Evolutionary conservation across 2,888 invertebrate species (phyloP), one percentile per base, ranked within the genome.

Genomic region (Agrotis segetum): DNA sequence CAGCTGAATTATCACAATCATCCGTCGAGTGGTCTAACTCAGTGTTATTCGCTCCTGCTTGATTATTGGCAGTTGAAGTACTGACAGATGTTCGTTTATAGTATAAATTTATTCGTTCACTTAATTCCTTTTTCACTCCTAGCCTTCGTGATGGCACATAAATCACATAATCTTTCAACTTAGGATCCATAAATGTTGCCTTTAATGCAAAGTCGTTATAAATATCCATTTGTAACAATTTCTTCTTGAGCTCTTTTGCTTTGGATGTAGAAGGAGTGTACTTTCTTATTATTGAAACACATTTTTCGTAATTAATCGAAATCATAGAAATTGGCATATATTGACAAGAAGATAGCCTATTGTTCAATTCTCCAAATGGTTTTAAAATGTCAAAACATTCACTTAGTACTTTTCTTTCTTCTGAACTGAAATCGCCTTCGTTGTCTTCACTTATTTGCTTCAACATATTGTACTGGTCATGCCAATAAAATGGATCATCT

Each of bases 361-460:
- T 64, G 44, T 64, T 64, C 4, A 44, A 44, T 16, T 65, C 11
- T 24, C 29, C 24, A 16, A 65, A 56, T 44, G 56, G 24, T 65
- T 44, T 65, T 56, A 65, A 21, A 19, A 46, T 47, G 34, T 62
- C 19, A 21, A 47, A 66, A 3, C n/a, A 62, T 62, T 66, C 62
- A 14, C 17, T 1, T 14, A 47, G 9, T 21, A n/a, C 63, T 34
- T 49, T 17, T 66, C 66, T 66, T 17, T 66, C 34, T 34, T 62
- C 34, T 34, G 5, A 34, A 62, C 47, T 66, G 6, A 62, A 62
- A 21, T 62, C 9, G 17, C 66, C 47, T 17, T 17, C 63, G 6
- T 49, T 66, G 34, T 62, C 21, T 34, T 62, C 47, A 49, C 34
- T 17, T 21, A 66, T 34, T 14, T 21, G 5, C 34, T 34, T 62